phyloP scores from a whole-genome alignment of 2,888 invertebrate species.

The Mantis religiosa region DNA sequence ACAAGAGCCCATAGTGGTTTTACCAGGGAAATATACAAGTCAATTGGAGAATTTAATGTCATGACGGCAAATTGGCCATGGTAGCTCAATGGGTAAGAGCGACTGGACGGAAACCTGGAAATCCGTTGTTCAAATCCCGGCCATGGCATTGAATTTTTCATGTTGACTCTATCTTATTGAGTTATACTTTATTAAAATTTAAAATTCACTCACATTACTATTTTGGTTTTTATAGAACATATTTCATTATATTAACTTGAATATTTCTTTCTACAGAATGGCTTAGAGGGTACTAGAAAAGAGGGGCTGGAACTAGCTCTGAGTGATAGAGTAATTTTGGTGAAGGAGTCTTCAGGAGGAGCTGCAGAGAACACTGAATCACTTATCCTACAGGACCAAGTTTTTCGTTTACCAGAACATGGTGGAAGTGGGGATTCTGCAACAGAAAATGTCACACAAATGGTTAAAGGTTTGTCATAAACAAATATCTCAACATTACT shows the following conservation, averaged over 20 bases:
- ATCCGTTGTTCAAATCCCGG: no score
- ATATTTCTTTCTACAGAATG: background rate
- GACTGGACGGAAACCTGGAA: no score
- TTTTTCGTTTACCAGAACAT: background rate
- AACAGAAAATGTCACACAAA: background rate
- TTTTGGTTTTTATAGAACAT: no score
- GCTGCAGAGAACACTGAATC: background rate
- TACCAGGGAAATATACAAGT: no score
- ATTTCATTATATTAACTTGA: background rate
- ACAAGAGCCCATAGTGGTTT: no score
- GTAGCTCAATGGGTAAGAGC: no score
- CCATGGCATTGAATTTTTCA: no score
- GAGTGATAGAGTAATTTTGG: background rate
- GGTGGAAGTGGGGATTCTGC: background rate
- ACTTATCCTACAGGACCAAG: background rate
- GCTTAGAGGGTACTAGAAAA: background rate
- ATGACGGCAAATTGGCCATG: no score
- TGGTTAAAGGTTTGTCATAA: background rate
- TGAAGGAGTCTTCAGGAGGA: slow-evolving; percentile 1
- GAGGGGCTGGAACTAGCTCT: background rate
- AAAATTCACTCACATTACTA: no score
- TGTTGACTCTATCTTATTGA: no score
- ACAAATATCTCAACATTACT: background rate
- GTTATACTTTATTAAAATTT: no score
- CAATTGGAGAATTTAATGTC: no score